phyloP scores from a whole-genome alignment of 2,888 invertebrate genomes.

The Venustoraphidia nigricollis region DNA sequence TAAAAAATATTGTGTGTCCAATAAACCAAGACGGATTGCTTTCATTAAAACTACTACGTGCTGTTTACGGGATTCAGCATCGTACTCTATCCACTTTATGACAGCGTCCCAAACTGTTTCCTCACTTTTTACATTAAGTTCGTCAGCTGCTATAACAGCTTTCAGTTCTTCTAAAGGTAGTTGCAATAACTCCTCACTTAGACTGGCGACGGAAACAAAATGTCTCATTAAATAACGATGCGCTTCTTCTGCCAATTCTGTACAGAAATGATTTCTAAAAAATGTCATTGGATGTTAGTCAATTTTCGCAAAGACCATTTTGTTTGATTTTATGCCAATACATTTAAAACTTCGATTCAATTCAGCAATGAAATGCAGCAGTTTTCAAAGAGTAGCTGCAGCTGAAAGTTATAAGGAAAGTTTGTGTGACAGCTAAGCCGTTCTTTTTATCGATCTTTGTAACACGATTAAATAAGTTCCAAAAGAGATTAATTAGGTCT shows the following conservation, averaged over 20 bases:
- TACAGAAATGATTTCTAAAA: conserved; percentile 52
- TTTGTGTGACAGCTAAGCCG: too few relatives aligned
- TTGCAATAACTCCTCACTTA: conserved; percentile 59
- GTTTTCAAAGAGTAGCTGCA: too few relatives aligned
- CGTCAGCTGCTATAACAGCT: conserved; percentile 64
- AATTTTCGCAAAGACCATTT: too few relatives aligned
- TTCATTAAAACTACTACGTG: conserved; percentile 66
- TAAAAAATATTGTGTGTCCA: conserved; percentile 81
- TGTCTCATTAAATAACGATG: conserved; percentile 58
- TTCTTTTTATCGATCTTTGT: too few relatives aligned
- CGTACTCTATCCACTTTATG: conserved; percentile 72
- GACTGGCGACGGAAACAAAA: conserved; percentile 55
- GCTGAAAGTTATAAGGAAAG: too few relatives aligned
- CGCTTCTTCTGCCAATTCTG: conserved; percentile 50
- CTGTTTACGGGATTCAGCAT: conserved; percentile 52
- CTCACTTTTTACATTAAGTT: conserved; percentile 76
- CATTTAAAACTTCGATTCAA: too few relatives aligned
- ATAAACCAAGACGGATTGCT: conserved; percentile 63
- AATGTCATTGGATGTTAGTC: background rate
- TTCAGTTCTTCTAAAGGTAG: conserved; percentile 57
- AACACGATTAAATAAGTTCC: too few relatives aligned
- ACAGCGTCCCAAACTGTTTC: conserved; percentile 78
- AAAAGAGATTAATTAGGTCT: too few relatives aligned
- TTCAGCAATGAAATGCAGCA: too few relatives aligned
- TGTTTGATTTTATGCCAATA: too few relatives aligned